These are phyloP conservation scores for Mobula hypostoma DNA, from an alignment of 2,113 vertebrate species.

Conservation along the genomic window DNA sequence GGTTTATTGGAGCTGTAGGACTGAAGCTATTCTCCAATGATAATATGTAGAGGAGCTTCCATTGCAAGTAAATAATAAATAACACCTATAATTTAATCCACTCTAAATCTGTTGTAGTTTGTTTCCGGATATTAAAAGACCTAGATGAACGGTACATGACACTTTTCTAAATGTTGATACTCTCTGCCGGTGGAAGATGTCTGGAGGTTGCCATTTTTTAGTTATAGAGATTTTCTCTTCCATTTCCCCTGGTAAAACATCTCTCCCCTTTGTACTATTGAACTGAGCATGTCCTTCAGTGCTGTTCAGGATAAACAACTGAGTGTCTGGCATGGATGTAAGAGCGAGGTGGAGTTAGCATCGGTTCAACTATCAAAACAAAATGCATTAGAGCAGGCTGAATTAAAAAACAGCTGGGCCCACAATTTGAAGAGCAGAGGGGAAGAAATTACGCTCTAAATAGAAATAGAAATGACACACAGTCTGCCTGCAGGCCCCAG, in stretches of 20 bases:
- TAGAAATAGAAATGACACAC: slow-evolving; percentile 17
- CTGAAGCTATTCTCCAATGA: no score
- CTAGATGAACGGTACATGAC: no score
- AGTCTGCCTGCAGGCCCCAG: not conserved
- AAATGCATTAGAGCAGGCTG: not conserved
- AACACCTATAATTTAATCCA: no score
- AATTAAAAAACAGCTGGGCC: slow-evolving; percentile 29
- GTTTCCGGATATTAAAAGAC: no score
- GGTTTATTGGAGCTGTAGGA: no score
- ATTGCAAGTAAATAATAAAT: no score
- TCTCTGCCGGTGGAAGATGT: not conserved
- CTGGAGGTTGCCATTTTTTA: not conserved
- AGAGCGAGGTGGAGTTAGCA: not conserved
- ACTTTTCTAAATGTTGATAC: no score
- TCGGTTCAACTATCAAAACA: not conserved
- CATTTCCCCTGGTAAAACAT: not conserved
- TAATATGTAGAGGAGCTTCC: no score
- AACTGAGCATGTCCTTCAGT: slow-evolving; percentile 38
- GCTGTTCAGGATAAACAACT: slow-evolving; percentile 40
- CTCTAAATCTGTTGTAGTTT: no score
- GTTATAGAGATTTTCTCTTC: not conserved
- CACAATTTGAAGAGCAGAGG: not conserved
- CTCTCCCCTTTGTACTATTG: not conserved
- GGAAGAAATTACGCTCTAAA: not conserved
- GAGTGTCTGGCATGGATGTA: not conserved